Base-by-base conservation (phyloP, 1,140 invertebrate species). In the Drosophila auraria region DNA sequence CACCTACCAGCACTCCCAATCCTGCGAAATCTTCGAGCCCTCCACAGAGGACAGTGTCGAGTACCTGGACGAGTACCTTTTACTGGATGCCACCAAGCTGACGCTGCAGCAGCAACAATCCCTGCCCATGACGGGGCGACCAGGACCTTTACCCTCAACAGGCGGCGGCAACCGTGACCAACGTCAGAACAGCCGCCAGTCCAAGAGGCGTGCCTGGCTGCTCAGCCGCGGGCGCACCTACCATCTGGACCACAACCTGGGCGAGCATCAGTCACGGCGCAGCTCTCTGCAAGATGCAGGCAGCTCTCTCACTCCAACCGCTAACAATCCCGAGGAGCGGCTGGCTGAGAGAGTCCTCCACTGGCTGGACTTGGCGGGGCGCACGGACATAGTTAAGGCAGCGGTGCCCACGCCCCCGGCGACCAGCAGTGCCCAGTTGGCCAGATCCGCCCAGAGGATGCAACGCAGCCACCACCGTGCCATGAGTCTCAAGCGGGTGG, bases 311-410 rank as follows among this genome's bases (percentile, higher is more conserved):
- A 15, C 58, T 27, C 49, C 49, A 9, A 71, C 56, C 7, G 40
- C 59, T 7, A 82, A 74, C n/a, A 91, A 92, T 83, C 86, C 91
- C 2, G 92, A 93, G 49, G 92, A 93, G 45, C 84, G 84, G 33
- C 59, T 93, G 33, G 92, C 92, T 0, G 92, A 93, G 36, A 89
- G 92, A 51, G 92, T 93, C 3, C 86, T 93, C 3, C 87, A 93
- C 45, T 93, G 92, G 92, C 47, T 93, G 42, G 92, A 93, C 51
- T 58, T 93, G 64, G 92, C 92, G 0, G 92, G 92, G 0, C 78
- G 91, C 2, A 71, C 75, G 25, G 81, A 86, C 17, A 91, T 87
- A 7, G 65, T 89, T 0, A 86, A 86, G 61, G 51, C 42, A 1
- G 45, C 68, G 8, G 47, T 60, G 3, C 3, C 62, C 9, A 51